These are phyloP conservation scores for Deroplatys truncata DNA, from an alignment of 2,888 invertebrate species.

Conservation along the genomic window DNA sequence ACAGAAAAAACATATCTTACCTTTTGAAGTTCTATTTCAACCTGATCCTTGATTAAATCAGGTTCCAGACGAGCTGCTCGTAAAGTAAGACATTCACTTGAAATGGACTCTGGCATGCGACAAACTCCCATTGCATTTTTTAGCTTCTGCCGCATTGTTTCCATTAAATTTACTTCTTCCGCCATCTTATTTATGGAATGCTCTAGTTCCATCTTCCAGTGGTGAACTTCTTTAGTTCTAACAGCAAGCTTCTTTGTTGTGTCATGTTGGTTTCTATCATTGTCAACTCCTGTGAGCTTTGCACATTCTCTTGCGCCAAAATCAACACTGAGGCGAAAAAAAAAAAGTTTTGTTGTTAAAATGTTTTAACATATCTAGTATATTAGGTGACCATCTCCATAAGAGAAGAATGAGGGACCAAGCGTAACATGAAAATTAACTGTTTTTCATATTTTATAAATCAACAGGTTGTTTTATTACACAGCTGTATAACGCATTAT, in stretches of 20 bases:
- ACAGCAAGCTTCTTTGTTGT: conserved; percentile 61
- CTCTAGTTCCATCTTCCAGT: conserved; percentile 74
- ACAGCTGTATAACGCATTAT: no score
- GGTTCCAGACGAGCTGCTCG: conserved; percentile 65
- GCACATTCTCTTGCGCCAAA: conserved; percentile 53
- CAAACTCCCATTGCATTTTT: conserved; percentile 39
- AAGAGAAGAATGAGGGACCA: no score
- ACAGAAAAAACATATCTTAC: conserved; percentile 32
- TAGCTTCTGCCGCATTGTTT: conserved; percentile 43
- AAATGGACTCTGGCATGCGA: conserved; percentile 69
- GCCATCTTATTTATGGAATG: conserved; percentile 62
- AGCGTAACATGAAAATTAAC: no score
- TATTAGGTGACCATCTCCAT: no score
- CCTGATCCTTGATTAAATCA: conserved; percentile 70
- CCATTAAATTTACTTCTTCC: conserved; percentile 64
- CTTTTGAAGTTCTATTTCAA: conserved; percentile 73
- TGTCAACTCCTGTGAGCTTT: conserved; percentile 58
- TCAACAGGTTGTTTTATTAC: no score
- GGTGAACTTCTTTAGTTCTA: conserved; percentile 63
- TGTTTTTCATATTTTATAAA: no score
- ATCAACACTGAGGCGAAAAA: conserved; percentile 30
- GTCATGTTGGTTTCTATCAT: conserved; percentile 65
- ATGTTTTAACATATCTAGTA: no score
- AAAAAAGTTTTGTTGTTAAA: no score
- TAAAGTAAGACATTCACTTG: conserved; percentile 68